phyloP scores from a whole-genome alignment of 2,113 vertebrate genomes.

The Calypte anna region DNA sequence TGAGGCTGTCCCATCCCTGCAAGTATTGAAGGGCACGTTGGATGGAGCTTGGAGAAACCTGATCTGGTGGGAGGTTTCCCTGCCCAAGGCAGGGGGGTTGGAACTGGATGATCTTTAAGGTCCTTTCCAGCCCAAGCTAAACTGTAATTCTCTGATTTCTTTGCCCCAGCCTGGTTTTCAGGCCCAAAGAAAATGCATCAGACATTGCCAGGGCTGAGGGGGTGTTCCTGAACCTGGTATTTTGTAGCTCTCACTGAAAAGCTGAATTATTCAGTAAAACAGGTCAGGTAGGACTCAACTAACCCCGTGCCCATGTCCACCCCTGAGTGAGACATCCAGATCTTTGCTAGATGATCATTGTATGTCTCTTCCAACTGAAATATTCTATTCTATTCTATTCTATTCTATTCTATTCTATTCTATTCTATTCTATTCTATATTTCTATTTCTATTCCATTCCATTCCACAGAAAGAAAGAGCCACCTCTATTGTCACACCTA shows the following conservation, averaged over 20 bases:
- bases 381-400: not conserved
- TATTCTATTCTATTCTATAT: not conserved
- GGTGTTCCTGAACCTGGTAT: not conserved
- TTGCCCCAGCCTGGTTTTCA: not conserved
- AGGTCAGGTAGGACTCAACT: not conserved
- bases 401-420: not conserved
- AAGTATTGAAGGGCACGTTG: too few species aligned
- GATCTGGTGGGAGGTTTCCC: too few species aligned
- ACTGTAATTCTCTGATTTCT: not conserved
- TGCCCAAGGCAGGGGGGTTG: too few species aligned
- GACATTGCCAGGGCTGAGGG: not conserved
- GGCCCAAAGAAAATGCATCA: not conserved
- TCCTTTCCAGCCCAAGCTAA: too few species aligned
- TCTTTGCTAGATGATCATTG: not conserved
- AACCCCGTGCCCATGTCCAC: not conserved
- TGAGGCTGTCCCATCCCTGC: too few species aligned
- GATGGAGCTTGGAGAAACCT: too few species aligned
- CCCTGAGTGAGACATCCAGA: not conserved
- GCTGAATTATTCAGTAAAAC: not conserved
- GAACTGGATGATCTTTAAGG: too few species aligned
- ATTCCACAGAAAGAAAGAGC: not conserved
- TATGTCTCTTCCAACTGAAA: not conserved
- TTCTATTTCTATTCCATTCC: not conserved
- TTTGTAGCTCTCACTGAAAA: not conserved
- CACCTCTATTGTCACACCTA: not conserved